A percentile compares a stretch with the other conserved stretches of the same genome.
Evolutionary conservation across 2,888 invertebrate genomes (phyloP).

Genomic region (Folsomia manolachei): DNA sequence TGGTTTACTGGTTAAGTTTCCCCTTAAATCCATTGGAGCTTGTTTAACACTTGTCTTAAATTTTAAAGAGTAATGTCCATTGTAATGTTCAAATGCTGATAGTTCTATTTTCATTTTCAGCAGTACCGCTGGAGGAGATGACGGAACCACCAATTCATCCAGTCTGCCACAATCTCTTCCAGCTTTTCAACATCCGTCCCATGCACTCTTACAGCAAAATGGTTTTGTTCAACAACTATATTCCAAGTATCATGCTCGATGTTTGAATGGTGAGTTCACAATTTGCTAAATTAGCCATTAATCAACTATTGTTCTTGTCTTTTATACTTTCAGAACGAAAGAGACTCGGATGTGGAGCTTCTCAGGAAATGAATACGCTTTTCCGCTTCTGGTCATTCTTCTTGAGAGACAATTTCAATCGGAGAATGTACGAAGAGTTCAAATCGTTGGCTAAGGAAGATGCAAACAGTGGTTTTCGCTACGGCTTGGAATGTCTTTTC

Average conservation of each 20-base stretch:
- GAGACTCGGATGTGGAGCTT: slow-evolving; percentile 72
- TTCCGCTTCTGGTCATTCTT: slow-evolving; percentile 99
- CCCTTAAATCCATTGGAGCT: slow-evolving; percentile 37
- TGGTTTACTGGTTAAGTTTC: slow-evolving; percentile 36
- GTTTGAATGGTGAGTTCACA: slow-evolving; percentile 71
- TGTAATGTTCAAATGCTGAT: no score
- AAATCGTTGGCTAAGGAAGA: slow-evolving; percentile 88
- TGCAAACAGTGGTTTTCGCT: slow-evolving; percentile 80
- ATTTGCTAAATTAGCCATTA: background rate
- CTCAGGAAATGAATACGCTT: slow-evolving; percentile 98
- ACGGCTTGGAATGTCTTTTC: slow-evolving; percentile 71
- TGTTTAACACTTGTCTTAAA: slow-evolving; percentile 26
- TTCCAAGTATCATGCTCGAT: slow-evolving; percentile 90
- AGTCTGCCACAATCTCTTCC: slow-evolving; percentile 74
- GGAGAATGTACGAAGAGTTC: slow-evolving; percentile 97
- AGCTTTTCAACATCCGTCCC: slow-evolving; percentile 96
- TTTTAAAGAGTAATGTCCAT: background rate
- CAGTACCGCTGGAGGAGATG: slow-evolving; percentile 63
- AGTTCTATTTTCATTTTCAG: no score
- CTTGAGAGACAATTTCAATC: slow-evolving; percentile 94
- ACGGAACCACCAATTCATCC: slow-evolving; percentile 67
- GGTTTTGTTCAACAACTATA: slow-evolving; percentile 97
- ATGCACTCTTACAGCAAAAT: slow-evolving; percentile 88
- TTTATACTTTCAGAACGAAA: slow-evolving; percentile 16
- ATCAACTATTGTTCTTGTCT: background rate